phyloP scores from a whole-genome alignment of 2,888 invertebrate genomes.

The Cephus pulcher region DNA sequence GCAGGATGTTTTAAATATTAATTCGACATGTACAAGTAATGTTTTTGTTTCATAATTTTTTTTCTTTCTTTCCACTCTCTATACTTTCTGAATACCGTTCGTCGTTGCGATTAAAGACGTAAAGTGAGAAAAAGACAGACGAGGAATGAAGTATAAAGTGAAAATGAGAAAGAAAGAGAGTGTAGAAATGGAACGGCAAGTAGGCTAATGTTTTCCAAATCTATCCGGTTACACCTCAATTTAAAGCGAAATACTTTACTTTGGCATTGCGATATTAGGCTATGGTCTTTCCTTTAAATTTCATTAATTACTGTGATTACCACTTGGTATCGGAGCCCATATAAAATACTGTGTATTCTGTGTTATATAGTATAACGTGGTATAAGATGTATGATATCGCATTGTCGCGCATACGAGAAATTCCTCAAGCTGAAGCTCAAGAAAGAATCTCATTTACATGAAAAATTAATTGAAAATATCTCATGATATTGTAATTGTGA shows the following conservation, averaged over 20 bases:
- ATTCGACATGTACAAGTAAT: conserved; percentile 18
- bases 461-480: background rate
- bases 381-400: too few relatives aligned
- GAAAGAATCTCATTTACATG: background rate
- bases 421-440: background rate
- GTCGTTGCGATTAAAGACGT: background rate
- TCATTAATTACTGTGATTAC: background rate
- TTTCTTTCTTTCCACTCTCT: conserved; percentile 6
- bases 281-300: background rate
- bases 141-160: background rate
- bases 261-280: background rate
- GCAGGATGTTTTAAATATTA: conserved; percentile 12
- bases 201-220: background rate
- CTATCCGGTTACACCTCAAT: background rate
- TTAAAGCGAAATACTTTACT: background rate
- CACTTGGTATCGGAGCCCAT: background rate
- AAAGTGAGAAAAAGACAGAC: background rate
- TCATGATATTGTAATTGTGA: background rate
- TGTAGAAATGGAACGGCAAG: background rate
- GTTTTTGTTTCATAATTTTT: conserved; percentile 8
- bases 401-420: background rate
- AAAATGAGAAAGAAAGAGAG: background rate
- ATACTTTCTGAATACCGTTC: conserved; percentile 8
- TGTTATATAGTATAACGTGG: background rate
- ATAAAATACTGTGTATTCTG: background rate